Base-by-base conservation (phyloP, 2,888 invertebrate species). In the Ashinkailepas kermadecensis region DNA sequence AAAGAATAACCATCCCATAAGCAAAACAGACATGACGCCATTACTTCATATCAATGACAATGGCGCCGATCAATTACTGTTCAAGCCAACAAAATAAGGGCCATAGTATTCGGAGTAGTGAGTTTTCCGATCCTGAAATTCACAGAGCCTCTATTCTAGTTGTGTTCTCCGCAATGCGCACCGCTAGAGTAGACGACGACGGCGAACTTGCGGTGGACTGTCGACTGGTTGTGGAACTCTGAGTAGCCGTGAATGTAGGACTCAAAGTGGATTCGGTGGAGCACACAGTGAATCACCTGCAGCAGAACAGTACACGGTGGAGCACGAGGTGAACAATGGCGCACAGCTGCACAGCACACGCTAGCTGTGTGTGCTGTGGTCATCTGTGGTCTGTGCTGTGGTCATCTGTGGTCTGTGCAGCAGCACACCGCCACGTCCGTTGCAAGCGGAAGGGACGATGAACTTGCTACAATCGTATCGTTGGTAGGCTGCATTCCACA, bases 161-260 rank as follows among this genome's bases (percentile, higher is more conserved):
- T 25, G 67, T 23, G 23, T 12, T 10, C 67, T 18, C 18, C 15
- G 67, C 15, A 18, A 15, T 12, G n/a, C 65, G 8, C 1, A 70
- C 70, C 70, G 39, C 39, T 39, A 7, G 70, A 70, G 39, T 70
- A 70, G 70, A 70, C 70, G 8, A 70, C 70, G 39, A 23, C 23
- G 13, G 70, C 39, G 39, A 70, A 15, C 70, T 70, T 70, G 15
- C 70, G 25, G 39, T 70, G 39, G 39, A 70, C 39, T 7, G 39
- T 25, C 15, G 70, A 39, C 39, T 12, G 39, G 7, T 15, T 25
- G 70, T 70, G 70, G 39, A 70, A 70, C 39, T 70, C 70, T 13
- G 70, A 70, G 70, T 70, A 70, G 15, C 70, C 70, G 39, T 15
- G 23, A 39, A 70, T 70, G 70, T 70, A 70, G 15, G 70, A 70